Conservation (phyloP, 2,888 invertebrate species). For the Masnerella sp. region DNA sequence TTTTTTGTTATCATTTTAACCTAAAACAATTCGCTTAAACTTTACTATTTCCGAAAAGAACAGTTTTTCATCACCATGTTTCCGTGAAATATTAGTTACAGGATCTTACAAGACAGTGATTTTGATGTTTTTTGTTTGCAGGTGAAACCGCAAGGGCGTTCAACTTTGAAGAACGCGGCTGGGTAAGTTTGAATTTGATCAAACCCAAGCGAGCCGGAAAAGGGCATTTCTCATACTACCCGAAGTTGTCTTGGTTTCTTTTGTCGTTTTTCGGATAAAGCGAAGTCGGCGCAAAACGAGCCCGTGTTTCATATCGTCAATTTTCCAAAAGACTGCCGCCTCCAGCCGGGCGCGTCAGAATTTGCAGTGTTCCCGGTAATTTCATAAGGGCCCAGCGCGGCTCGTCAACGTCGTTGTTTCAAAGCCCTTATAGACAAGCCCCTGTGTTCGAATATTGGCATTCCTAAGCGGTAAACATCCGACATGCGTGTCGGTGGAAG, state of each 20-base stretch:
- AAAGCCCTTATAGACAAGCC: constrained; percentile 60
- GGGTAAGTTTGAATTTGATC: constrained; percentile 52
- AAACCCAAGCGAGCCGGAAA: constrained; percentile 35
- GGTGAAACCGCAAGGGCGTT: constrained; percentile 52
- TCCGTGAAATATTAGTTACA: no score
- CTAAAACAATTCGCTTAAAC: no score
- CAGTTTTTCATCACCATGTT: no score
- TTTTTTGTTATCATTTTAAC: no score
- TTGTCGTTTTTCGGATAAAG: constrained; percentile 26
- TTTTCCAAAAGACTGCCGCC: constrained; percentile 74
- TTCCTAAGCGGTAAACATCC: constrained; percentile 63
- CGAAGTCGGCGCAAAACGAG: constrained; percentile 50
- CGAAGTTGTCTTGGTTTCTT: constrained; percentile 29
- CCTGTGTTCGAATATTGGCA: constrained; percentile 66
- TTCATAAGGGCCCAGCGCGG: constrained; percentile 67
- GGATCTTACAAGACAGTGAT: neutral
- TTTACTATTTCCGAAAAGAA: no score
- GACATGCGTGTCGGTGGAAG: constrained; percentile 40
- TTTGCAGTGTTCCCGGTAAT: constrained; percentile 66
- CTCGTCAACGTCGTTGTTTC: constrained; percentile 56
- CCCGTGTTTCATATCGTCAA: constrained; percentile 75
- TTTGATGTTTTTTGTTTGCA: constrained; percentile 51
- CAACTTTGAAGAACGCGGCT: constrained; percentile 32
- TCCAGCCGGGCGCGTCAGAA: constrained; percentile 62
- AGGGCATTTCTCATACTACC: constrained; percentile 53